Evolutionary conservation across 2,113 vertebrate genomes (phyloP), one percentile per base, ranked within the genome.

Genomic region (Oncorhynchus gorbuscha): DNA sequence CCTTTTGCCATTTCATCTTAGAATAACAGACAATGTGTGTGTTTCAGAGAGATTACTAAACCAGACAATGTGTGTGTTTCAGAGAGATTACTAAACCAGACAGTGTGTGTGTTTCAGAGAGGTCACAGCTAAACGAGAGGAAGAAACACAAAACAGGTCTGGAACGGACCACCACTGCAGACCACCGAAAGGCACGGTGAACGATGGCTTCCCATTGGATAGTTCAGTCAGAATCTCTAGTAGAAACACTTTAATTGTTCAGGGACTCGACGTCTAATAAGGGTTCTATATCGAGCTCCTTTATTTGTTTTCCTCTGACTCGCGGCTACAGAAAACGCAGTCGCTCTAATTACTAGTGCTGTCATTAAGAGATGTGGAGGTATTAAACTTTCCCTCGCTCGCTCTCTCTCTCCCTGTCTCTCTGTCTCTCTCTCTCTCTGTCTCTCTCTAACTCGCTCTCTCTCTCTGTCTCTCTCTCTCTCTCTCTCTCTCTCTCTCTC

Each of bases 231-330:
- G 92, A 89, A 90, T 91, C 90, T 92, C 87, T 85, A 91, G 91
- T 90, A 90, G 89, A 92, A 94, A 93, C 93, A 90, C 91, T 92
- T 92, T 93, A 93, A 93, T 93, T 93, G 92, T 92, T 92, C 81
- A 88, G 92, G 92, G 92, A 94, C 92, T 93, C 92, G 92, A 93
- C 92, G 90, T 92, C 93, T 94, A 93, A 94, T 94, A 94, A 94
- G 90, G 91, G 90, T 94, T 93, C 92, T 93, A 94, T 93, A 94
- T 92, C 90, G 87, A 93, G 92, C 86, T 87, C 89, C 90, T 94
- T 94, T 94, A 93, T 93, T 93, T 93, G 92, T 93, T 94, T 93
- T 93, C 89, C 84, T 93, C 91, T 92, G 91, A 93, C 91, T 93
- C 90, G 92, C 88, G 91, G 93, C 92, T 77, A 90, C 84, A 90